These are phyloP conservation scores for Mesoligia furuncula DNA, from an alignment of 2,888 invertebrate species.

Conservation along the genomic window DNA sequence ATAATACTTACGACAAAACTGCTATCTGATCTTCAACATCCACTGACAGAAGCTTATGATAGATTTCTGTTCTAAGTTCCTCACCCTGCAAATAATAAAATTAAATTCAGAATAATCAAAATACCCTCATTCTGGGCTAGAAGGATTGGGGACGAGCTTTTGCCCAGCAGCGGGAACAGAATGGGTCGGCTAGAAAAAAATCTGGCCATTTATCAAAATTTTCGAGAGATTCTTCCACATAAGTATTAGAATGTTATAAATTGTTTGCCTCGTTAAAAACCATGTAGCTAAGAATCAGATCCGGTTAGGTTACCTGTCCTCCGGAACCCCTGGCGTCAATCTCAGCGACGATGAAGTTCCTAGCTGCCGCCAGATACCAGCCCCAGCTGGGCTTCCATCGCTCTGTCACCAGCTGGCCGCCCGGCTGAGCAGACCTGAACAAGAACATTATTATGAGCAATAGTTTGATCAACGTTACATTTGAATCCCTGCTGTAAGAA, in stretches of 20 bases:
- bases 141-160: neutral
- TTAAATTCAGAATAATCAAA: neutral
- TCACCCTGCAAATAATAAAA: conserved; percentile 91
- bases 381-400: conserved; percentile 95
- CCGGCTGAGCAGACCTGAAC: conserved; percentile 90
- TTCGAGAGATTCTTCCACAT: neutral
- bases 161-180: neutral
- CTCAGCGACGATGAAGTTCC: conserved; percentile 96
- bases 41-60: conserved; percentile 93
- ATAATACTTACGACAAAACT: conserved; percentile 90
- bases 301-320: conserved; percentile 83
- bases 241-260: neutral
- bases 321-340: conserved; percentile 97
- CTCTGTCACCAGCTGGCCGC: conserved; percentile 95
- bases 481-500: neutral
- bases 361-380: conserved; percentile 95
- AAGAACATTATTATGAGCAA: neutral
- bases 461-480: neutral
- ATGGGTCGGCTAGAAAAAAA: neutral
- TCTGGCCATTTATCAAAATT: neutral
- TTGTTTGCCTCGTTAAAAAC: neutral
- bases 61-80: conserved; percentile 93
- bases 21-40: conserved; percentile 95
- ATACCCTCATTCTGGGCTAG: neutral
- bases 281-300: neutral